Conservation (phyloP, 2,888 invertebrate species). For the Eupithecia inturbata region DNA sequence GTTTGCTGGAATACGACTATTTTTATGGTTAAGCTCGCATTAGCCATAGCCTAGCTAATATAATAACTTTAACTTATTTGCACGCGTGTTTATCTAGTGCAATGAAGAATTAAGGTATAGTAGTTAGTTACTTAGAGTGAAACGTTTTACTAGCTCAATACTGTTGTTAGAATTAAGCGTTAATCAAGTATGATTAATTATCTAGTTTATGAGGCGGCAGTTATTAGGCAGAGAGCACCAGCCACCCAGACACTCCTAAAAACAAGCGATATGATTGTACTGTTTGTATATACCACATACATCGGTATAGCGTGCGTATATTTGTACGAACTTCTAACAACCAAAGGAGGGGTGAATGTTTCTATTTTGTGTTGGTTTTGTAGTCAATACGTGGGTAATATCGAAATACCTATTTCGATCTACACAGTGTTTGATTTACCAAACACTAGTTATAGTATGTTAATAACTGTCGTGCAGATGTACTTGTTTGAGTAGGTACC, state of each 20-base stretch:
- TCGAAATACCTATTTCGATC: slow-evolving; percentile 1
- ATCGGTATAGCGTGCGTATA: slow-evolving; percentile 28
- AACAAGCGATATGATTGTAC: slow-evolving; percentile 42
- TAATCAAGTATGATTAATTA: slow-evolving; percentile 71
- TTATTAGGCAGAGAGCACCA: slow-evolving; percentile 53
- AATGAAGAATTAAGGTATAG: not conserved
- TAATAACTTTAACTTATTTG: too few species aligned
- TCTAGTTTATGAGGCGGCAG: slow-evolving; percentile 64
- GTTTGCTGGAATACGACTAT: not conserved
- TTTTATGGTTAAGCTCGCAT: not conserved
- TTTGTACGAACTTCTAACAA: slow-evolving; percentile 37
- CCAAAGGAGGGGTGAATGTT: slow-evolving; percentile 36
- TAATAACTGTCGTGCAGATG: not conserved
- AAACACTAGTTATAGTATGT: not conserved
- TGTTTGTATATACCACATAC: slow-evolving; percentile 23
- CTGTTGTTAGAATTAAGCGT: slow-evolving; percentile 47
- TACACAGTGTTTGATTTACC: too few species aligned
- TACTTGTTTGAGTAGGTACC: not conserved
- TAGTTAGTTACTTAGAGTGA: slow-evolving; percentile 33
- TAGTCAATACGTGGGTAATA: slow-evolving; percentile 8
- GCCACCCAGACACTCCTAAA: slow-evolving; percentile 49
- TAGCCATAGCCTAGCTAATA: too few species aligned
- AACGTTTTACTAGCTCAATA: slow-evolving; percentile 37
- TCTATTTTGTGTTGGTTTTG: slow-evolving; percentile 18
- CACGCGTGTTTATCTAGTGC: not conserved